A percentile compares a stretch with the other conserved stretches of the same genome.
Conservation (phyloP, 2,888 invertebrate genomes). For the Eupsilia transversa region DNA sequence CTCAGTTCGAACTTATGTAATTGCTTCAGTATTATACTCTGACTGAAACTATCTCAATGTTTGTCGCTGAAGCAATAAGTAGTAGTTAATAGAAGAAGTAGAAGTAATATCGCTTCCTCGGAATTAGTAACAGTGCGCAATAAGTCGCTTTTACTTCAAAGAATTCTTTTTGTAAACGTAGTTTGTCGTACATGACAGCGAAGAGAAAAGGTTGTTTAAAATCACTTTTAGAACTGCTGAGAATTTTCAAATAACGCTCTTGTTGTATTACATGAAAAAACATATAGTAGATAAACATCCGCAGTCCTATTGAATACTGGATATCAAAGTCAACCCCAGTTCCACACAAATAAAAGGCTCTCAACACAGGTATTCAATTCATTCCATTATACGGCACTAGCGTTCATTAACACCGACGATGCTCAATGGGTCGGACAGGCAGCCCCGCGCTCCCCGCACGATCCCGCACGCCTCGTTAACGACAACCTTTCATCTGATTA, state of each 20-base stretch:
- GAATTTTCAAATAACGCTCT: background rate
- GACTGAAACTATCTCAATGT: background rate
- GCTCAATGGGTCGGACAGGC: constrained; percentile 67
- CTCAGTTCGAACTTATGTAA: background rate
- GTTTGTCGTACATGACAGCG: background rate
- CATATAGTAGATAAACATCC: no score
- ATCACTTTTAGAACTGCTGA: background rate
- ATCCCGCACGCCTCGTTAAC: constrained; percentile 68
- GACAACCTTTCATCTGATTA: constrained; percentile 71
- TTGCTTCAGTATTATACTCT: constrained; percentile 1
- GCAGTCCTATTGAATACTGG: background rate
- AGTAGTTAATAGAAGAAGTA: no score
- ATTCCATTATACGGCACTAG: constrained; percentile 63
- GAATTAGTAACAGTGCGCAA: background rate
- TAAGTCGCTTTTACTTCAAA: background rate
- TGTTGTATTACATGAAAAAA: background rate
- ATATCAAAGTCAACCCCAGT: constrained; percentile 28
- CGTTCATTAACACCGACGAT: constrained; percentile 65
- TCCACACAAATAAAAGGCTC: constrained; percentile 41
- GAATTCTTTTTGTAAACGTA: background rate
- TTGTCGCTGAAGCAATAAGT: background rate
- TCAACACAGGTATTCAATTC: constrained; percentile 64
- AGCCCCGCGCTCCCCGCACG: constrained; percentile 26
- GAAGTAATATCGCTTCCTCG: background rate
- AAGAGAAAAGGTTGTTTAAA: background rate